A percentile compares a stretch with the other conserved stretches of the same genome.
These are phyloP conservation scores for Carcinoscorpius rotundicauda DNA, from an alignment of 1,140 invertebrate species.

Conservation along the genomic window DNA sequence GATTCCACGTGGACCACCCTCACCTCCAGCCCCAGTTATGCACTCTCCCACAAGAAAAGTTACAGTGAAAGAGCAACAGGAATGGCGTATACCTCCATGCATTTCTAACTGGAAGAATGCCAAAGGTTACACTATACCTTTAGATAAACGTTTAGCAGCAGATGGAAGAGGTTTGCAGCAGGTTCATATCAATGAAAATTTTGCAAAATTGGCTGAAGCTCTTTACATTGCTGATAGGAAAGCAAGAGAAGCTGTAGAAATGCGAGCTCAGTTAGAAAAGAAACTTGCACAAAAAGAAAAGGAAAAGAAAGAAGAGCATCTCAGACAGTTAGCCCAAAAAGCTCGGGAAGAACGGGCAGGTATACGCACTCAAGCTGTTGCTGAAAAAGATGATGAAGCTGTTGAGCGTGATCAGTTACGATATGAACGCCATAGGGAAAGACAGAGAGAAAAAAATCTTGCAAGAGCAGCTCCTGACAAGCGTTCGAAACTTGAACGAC, in stretches of 20 bases:
- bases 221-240: slow-evolving; percentile 97
- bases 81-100: slow-evolving; percentile 99
- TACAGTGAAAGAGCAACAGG: slow-evolving; percentile 96
- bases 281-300: slow-evolving; percentile 96
- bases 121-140: slow-evolving; percentile 95
- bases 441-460: slow-evolving; percentile 84
- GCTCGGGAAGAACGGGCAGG: slow-evolving; percentile 91
- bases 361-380: slow-evolving; percentile 38
- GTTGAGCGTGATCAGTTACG: slow-evolving; percentile 80
- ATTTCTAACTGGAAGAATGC: slow-evolving; percentile 99
- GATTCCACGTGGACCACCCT: slow-evolving; percentile 93
- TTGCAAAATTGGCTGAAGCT: slow-evolving; percentile 94
- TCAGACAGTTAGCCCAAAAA: slow-evolving; percentile 83
- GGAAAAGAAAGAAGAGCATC: slow-evolving; percentile 92
- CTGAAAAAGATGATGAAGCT: slow-evolving; percentile 45
- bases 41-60: slow-evolving; percentile 96
- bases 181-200: slow-evolving; percentile 97
- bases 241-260: slow-evolving; percentile 85
- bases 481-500: slow-evolving; percentile 72
- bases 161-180: slow-evolving; percentile 95
- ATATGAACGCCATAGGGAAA: slow-evolving; percentile 77
- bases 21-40: slow-evolving; percentile 91
- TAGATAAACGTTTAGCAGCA: slow-evolving; percentile 95
- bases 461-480: slow-evolving; percentile 89
- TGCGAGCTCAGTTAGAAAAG: slow-evolving; percentile 87